Evolutionary conservation across 2,888 invertebrate species (phyloP), one percentile per base, ranked within the genome.

Genomic region (Eupithecia exiguata): DNA sequence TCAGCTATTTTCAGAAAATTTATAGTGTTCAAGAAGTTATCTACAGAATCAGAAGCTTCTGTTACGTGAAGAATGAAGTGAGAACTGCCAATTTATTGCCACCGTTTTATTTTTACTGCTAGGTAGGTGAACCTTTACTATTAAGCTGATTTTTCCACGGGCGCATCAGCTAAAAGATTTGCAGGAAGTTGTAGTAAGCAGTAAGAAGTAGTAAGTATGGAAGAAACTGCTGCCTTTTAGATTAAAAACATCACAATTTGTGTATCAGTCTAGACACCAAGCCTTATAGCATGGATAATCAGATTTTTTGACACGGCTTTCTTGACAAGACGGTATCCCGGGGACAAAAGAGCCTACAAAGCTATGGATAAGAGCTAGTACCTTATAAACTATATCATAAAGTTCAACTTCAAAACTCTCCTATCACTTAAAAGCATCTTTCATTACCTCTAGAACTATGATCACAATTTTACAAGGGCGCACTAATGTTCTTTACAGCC

Each of bases 401-500:
- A 58, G 73, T 72, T 77, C 58, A 77, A 67, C 25, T 58, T 58
- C 58, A 25, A 58, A 58, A 25, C 58, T 58, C 58, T 25, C 58
- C 21, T 53, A 53, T 53, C 58, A 58, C 58, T 21, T 58, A 58
- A 4, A 21, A 58, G 58, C 58, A 25, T 58, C 58, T 25, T 58
- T 58, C 58, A 58, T 58, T 58, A 58, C 25, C 58, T 25, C 58
- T 58, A 58, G 14, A 25, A 58, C 58, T 58, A 58, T 58, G 58
- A 25, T 58, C 25, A 12, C 58, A 58, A 69, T 49, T 69, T 72
- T 35, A 63, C 72, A 53, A 70, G 53, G 53, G 38, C 70, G 43
- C 63, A 70, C 72, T 72, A 68, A 75, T 63, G 72, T 72, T 62
- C 70, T 53, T 74, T 40, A 68, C 71, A 72, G 68, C 70, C 70